Percentiles rank a stretch among this genome's conserved stretches.
These are phyloP conservation scores for Acrocera orbiculus DNA, from an alignment of 2,888 invertebrate genomes.

Conservation along the genomic window DNA sequence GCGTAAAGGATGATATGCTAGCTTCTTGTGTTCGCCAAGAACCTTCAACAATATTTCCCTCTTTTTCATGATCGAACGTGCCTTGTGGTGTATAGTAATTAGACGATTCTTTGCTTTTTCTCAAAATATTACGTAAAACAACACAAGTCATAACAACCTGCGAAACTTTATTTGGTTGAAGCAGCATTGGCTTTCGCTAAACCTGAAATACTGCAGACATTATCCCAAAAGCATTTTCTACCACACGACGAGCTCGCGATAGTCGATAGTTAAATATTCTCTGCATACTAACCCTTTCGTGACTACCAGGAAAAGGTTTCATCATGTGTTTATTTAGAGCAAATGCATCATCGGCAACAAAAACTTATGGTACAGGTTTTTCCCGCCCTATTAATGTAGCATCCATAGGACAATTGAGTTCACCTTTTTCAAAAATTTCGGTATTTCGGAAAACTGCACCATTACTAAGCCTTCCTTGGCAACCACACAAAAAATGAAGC, in stretches of 20 bases:
- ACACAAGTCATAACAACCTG: background rate
- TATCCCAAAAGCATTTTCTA: conserved; percentile 2
- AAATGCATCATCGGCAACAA: background rate
- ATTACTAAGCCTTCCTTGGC: conserved; percentile 17
- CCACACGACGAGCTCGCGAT: background rate
- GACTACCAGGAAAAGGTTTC: conserved; percentile 2
- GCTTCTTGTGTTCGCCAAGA: too few species aligned
- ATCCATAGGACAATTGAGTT: background rate
- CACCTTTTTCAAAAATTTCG: background rate
- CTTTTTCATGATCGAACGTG: too few species aligned
- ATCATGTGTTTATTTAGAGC: background rate
- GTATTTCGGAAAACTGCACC: conserved; percentile 12
- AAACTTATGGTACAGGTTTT: conserved; percentile 2
- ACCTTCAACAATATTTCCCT: too few species aligned
- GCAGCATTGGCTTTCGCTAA: background rate
- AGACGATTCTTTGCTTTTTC: too few species aligned
- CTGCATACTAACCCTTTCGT: background rate
- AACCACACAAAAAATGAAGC: conserved; percentile 20
- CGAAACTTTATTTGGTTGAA: background rate
- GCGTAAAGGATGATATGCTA: too few species aligned
- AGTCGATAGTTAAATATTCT: background rate
- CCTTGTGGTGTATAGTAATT: too few species aligned
- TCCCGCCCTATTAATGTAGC: background rate
- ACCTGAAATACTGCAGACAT: conserved; percentile 1
- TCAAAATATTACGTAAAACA: background rate